Evolutionary conservation across 2,113 vertebrate genomes (phyloP).

Genomic region (Notothenia rossii): DNA sequence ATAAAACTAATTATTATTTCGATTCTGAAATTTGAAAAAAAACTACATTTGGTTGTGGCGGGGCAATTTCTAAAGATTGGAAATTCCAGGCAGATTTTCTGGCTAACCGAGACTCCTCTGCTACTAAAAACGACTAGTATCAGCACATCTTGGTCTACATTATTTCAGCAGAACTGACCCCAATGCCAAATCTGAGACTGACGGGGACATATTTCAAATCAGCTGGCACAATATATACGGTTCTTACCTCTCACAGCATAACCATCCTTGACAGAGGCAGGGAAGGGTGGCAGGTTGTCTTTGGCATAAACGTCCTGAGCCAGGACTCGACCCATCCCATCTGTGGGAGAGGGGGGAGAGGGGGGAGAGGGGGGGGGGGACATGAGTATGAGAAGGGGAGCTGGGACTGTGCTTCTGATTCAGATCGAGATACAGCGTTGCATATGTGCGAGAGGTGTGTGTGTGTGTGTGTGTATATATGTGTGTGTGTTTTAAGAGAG

Average conservation of each 20-base stretch:
- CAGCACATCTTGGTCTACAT: background rate
- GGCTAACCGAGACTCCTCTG: background rate
- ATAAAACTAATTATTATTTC: too few species aligned
- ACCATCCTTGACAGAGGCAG: constrained; percentile 98
- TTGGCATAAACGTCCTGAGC: constrained; percentile 99
- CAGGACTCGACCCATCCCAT: constrained; percentile 99
- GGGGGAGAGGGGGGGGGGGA: constrained; percentile 37
- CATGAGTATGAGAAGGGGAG: constrained; percentile 19
- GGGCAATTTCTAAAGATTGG: background rate
- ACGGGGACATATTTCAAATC: background rate
- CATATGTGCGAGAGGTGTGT: constrained; percentile 45
- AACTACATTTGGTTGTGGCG: too few species aligned
- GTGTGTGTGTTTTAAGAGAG: constrained; percentile 19
- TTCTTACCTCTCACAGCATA: constrained; percentile 97
- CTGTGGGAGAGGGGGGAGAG: constrained; percentile 73
- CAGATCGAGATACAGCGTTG: constrained; percentile 43
- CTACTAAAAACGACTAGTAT: too few species aligned
- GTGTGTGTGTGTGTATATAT: background rate
- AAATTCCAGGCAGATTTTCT: background rate
- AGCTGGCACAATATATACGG: background rate
- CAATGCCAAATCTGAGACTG: background rate
- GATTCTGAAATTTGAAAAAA: background rate
- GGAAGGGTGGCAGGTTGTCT: constrained; percentile 99
- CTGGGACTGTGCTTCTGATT: constrained; percentile 14
- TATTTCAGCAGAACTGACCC: background rate